Evolutionary conservation across 2,888 invertebrate genomes (phyloP), one percentile per base, ranked within the genome.

Genomic region (Malthinus flaveolus): DNA sequence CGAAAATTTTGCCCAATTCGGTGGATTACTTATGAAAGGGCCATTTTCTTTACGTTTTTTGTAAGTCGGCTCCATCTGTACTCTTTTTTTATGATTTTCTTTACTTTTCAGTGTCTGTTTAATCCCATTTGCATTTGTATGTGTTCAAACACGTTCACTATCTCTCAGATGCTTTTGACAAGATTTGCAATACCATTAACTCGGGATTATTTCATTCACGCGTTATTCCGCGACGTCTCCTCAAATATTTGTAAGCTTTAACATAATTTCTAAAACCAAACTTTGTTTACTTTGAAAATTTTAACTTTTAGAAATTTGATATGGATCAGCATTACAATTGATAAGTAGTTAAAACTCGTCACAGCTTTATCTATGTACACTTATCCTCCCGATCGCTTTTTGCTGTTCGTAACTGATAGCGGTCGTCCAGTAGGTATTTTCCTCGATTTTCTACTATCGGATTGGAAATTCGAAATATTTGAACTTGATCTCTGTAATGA

Each of bases 121-220:
- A 61, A 71, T 71, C 70, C 70, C 69, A 72, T 72, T 72, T 72
- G 67, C 70, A 71, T 68, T 70, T 68, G 68, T 71, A 69, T 70
- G 70, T 66, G 63, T 68, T 62, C 63, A 58, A 63, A 61, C 55
- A 56, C 63, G 63, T 51, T 68, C 67, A 66, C 67, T 66, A 68
- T 23, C 23, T 23, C 23, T 23, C 23, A 66, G 66, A 68, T 67
- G 70, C 71, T 70, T 69, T 69, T 66, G 66, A 69, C 69, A 67
- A 65, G 68, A 65, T 65, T 63, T 63, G 66, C 65, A 69, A 72
- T 69, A 69, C 67, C 68, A 70, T 70, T 69, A 69, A 68, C 64
- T 65, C 58, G 58, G 71, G 72, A 71, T 72, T 72, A 72, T 68
- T 66, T 65, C 63, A 61, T 64, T 66, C 67, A 71, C 39, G 23